phyloP scores from a whole-genome alignment of 2,113 vertebrate species.

The Casuarius casuarius region DNA sequence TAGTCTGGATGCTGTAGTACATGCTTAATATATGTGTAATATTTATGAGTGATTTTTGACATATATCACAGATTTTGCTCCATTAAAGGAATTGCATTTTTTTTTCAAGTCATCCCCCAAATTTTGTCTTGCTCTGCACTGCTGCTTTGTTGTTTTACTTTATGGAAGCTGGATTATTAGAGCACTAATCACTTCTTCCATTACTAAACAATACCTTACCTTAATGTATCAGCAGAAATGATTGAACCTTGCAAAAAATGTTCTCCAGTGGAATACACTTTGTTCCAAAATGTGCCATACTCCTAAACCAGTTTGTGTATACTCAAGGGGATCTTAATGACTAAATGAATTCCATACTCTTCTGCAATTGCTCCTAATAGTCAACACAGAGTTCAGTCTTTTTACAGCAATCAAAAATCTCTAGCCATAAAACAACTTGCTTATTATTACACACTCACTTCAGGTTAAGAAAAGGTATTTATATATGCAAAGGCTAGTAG shows the following conservation, averaged over 20 bases:
- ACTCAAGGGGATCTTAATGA: neutral
- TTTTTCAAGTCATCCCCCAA: neutral
- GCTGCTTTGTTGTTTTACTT: neutral
- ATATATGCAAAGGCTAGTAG: neutral
- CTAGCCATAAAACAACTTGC: neutral
- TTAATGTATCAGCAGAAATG: neutral
- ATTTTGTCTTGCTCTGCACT: neutral
- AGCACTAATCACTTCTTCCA: neutral
- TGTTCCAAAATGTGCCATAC: fast-evolving
- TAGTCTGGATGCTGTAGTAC: neutral
- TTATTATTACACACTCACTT: neutral
- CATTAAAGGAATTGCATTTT: neutral
- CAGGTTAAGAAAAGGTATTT: neutral
- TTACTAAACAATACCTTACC: neutral
- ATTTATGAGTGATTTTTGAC: neutral
- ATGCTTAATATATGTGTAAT: neutral
- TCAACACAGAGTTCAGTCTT: neutral
- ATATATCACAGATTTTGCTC: neutral
- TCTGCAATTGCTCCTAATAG: neutral
- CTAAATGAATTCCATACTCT: neutral
- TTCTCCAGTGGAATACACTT: neutral
- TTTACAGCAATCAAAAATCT: neutral
- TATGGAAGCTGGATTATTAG: neutral
- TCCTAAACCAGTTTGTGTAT: neutral
- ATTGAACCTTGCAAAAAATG: neutral